These are phyloP conservation scores for Heterotis niloticus DNA, from an alignment of 2,113 vertebrate genomes.

Conservation along the genomic window DNA sequence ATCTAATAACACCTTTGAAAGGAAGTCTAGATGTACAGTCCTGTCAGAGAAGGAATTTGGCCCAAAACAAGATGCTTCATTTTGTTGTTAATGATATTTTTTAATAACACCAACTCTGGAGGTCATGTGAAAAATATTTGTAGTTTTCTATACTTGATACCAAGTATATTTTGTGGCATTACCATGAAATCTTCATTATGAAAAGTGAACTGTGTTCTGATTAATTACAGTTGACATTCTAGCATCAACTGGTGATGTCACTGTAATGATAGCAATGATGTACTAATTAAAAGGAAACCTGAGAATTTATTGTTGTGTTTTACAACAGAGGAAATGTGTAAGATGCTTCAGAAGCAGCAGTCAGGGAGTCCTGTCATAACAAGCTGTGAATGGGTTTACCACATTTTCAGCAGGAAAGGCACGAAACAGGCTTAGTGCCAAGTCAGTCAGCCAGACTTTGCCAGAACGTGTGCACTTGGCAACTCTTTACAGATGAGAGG, in stretches of 20 bases:
- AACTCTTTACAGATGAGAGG: too few species aligned
- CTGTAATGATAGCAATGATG: conserved; percentile 19
- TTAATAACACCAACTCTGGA: conserved; percentile 42
- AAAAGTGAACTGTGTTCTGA: neutral
- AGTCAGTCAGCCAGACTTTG: neutral
- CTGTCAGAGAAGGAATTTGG: conserved; percentile 65
- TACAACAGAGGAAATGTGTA: conserved; percentile 23
- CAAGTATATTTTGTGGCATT: neutral
- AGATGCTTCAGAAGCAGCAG: conserved; percentile 25
- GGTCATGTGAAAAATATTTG: neutral
- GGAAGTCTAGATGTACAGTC: conserved; percentile 56
- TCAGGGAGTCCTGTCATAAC: conserved; percentile 40
- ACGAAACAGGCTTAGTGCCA: conserved; percentile 12
- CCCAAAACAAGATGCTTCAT: conserved; percentile 56
- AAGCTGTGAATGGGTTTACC: neutral
- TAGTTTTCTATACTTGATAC: conserved; percentile 5
- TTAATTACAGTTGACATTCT: neutral
- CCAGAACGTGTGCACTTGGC: neutral
- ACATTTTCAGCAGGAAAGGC: conserved; percentile 1
- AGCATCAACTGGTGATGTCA: neutral
- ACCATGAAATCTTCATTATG: neutral
- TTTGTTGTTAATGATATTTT: conserved; percentile 60
- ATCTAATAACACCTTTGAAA: conserved; percentile 60
- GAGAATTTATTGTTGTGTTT: conserved; percentile 25
- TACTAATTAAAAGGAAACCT: conserved; percentile 22